These are phyloP conservation scores for Unio delphinus DNA, from an alignment of 2,888 invertebrate genomes.

Conservation along the genomic window DNA sequence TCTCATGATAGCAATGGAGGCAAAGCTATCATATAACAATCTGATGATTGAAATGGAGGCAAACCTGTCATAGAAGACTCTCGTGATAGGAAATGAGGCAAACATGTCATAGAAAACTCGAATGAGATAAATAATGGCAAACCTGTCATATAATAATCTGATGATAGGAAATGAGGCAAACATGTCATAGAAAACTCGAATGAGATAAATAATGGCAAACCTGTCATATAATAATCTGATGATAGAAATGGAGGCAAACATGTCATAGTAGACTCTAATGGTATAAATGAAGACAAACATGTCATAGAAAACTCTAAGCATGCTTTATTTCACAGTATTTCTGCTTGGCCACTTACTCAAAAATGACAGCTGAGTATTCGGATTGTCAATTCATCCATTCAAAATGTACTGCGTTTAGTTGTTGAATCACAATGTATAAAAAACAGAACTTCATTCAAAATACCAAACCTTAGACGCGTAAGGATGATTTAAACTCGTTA, in stretches of 20 bases:
- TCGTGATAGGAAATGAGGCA: too few species aligned
- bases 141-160: too few species aligned
- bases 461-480: conserved; percentile 7
- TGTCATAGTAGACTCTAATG: too few species aligned
- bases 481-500: conserved; percentile 25
- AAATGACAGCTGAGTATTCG: conserved; percentile 10
- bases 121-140: too few species aligned
- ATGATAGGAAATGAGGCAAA: conserved; percentile 16
- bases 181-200: too few species aligned
- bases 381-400: conserved; percentile 25
- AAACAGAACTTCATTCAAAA: conserved; percentile 22
- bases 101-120: too few species aligned
- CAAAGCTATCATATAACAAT: neutral
- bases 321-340: conserved; percentile 4
- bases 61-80: too few species aligned
- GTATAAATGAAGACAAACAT: too few species aligned
- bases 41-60: too few species aligned
- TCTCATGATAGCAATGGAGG: conserved; percentile 13
- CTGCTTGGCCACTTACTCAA: conserved; percentile 19
- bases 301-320: conserved; percentile 5
- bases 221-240: too few species aligned
- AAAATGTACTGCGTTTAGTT: conserved; percentile 15
- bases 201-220: too few species aligned
- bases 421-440: conserved; percentile 13
- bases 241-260: too few species aligned